Evolutionary conservation across 2,797 vertebrate genomes (phyloP).

Genomic region (Echeneis naucrates): DNA sequence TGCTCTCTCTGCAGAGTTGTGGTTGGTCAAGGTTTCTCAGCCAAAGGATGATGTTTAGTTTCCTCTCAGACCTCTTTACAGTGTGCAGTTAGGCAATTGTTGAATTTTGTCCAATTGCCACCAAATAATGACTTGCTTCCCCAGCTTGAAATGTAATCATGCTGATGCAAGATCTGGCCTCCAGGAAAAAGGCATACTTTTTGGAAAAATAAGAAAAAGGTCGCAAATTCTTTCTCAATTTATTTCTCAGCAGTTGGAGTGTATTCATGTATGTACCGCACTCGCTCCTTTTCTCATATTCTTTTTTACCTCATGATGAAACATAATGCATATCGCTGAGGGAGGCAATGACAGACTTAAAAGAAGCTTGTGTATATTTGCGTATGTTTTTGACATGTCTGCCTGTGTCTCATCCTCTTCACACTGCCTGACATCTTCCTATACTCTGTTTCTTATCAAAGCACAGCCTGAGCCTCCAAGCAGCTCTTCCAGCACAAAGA

Average conservation of each 20-base stretch:
- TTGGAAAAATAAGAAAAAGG: no score
- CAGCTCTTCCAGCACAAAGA: constrained; percentile 30
- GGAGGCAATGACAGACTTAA: neutral
- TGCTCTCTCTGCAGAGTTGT: no score
- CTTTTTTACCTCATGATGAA: neutral
- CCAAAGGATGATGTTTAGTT: no score
- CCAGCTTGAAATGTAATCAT: no score
- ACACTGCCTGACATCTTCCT: constrained; percentile 3
- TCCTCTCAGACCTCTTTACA: no score
- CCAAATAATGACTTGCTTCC: no score
- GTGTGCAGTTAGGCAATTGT: no score
- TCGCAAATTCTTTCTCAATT: neutral
- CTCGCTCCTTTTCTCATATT: neutral
- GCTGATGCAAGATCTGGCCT: no score
- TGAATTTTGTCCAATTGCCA: no score
- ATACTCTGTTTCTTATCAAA: constrained; percentile 40
- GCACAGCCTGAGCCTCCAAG: constrained; percentile 44
- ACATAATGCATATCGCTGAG: neutral
- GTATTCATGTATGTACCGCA: neutral
- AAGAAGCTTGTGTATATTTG: neutral
- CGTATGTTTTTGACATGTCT: neutral
- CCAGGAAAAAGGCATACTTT: no score
- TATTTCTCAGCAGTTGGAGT: neutral
- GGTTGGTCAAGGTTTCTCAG: no score
- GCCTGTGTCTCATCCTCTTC: neutral